These are phyloP conservation scores for Acleris cristana DNA, from an alignment of 2,888 invertebrate genomes.

Conservation along the genomic window DNA sequence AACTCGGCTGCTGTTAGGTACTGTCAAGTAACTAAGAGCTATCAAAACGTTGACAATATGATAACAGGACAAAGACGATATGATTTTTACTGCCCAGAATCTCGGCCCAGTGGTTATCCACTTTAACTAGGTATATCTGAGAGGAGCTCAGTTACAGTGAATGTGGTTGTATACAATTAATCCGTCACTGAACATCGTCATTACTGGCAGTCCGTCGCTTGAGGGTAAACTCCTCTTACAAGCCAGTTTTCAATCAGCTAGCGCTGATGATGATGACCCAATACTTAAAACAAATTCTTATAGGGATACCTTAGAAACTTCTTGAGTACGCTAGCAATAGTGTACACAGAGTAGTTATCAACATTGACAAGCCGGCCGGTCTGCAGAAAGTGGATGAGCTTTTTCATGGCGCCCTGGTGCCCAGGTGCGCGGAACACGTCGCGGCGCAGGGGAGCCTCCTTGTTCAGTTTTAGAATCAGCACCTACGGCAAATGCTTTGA, in stretches of 20 bases:
- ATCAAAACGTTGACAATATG: too few species aligned
- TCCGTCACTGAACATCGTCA: too few species aligned
- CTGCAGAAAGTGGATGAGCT: constrained; percentile 95
- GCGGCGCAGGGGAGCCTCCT: constrained; percentile 96
- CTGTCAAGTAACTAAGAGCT: too few species aligned
- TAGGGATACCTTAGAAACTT: constrained; percentile 90
- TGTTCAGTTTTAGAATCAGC: constrained; percentile 95
- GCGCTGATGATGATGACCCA: background rate
- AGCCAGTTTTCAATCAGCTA: background rate
- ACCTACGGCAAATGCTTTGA: constrained; percentile 82
- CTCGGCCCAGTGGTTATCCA: too few species aligned
- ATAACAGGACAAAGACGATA: too few species aligned
- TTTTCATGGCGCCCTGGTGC: constrained; percentile 97
- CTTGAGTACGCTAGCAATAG: constrained; percentile 98
- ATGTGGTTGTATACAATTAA: too few species aligned
- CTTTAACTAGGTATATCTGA: too few species aligned
- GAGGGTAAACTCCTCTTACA: too few species aligned
- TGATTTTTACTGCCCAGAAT: too few species aligned
- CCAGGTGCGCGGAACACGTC: constrained; percentile 98
- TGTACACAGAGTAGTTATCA: constrained; percentile 98
- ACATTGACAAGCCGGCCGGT: constrained; percentile 95
- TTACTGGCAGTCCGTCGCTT: too few species aligned
- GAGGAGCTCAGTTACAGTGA: too few species aligned
- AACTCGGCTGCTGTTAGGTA: too few species aligned
- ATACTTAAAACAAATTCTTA: background rate